These are phyloP conservation scores for Thereva nobilitata DNA, from an alignment of 2,888 invertebrate genomes.

Conservation along the genomic window DNA sequence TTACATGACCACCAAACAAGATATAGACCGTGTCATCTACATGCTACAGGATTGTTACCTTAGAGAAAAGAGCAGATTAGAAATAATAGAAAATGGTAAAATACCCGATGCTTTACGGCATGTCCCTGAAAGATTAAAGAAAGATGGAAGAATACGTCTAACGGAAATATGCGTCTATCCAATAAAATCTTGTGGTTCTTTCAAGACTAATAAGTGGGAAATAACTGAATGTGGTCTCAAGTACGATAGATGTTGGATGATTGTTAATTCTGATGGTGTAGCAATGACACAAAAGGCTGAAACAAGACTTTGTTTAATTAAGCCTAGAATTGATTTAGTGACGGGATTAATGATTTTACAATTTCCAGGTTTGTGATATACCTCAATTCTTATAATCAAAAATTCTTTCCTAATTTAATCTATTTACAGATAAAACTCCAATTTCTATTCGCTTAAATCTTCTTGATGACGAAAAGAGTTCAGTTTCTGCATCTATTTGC, in stretches of 20 bases:
- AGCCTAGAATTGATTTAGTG: slow-evolving; percentile 70
- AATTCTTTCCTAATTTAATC: slow-evolving; percentile 41
- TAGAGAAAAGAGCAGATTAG: slow-evolving; percentile 44
- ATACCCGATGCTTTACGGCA: slow-evolving; percentile 49
- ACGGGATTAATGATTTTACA: slow-evolving; percentile 62
- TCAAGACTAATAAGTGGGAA: slow-evolving; percentile 72
- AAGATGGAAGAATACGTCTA: slow-evolving; percentile 46
- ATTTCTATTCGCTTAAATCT: slow-evolving; percentile 63
- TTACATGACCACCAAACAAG: slow-evolving; percentile 77
- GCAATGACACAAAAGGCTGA: slow-evolving; percentile 88
- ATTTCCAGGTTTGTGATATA: slow-evolving; percentile 66
- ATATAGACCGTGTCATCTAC: slow-evolving; percentile 71
- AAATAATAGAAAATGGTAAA: slow-evolving; percentile 45
- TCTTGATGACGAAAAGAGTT: neutral
- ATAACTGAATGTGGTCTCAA: slow-evolving; percentile 77
- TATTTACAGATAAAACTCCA: slow-evolving; percentile 57
- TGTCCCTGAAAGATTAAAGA: slow-evolving; percentile 46
- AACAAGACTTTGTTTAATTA: slow-evolving; percentile 76
- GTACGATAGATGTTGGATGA: slow-evolving; percentile 94
- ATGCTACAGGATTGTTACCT: slow-evolving; percentile 81
- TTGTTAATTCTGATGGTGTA: slow-evolving; percentile 78
- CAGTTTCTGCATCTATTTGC: slow-evolving; percentile 60
- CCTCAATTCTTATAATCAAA: neutral
- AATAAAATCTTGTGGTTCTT: slow-evolving; percentile 87
- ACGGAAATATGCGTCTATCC: slow-evolving; percentile 76